phyloP scores from a whole-genome alignment of 1,140 invertebrate genomes.

The Magallana angulata region DNA sequence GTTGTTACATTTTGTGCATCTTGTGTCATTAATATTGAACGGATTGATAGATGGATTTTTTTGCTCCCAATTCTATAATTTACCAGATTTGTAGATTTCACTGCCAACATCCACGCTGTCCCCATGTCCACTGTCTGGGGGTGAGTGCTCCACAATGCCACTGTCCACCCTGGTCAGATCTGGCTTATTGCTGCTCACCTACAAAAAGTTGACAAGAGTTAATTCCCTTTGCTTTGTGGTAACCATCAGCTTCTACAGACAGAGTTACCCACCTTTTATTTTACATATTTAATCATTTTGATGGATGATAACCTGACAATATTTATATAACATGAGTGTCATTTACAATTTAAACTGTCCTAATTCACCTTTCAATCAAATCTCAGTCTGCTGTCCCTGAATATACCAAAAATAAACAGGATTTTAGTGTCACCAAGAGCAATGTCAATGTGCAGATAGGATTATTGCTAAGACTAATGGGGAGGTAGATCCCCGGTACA shows the following conservation, averaged over 20 bases:
- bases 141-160: neutral
- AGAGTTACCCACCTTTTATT: neutral
- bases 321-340: neutral
- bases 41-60: no score
- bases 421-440: slow-evolving; percentile 22
- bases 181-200: neutral
- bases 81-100: slow-evolving; percentile 37
- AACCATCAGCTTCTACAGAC: neutral
- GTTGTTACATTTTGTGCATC: no score
- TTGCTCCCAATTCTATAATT: no score
- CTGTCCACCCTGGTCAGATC: slow-evolving; percentile 16
- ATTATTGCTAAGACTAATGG: slow-evolving; percentile 1
- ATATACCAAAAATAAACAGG: slow-evolving; percentile 30
- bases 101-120: slow-evolving; percentile 2
- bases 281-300: no score
- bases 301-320: neutral
- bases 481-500: neutral
- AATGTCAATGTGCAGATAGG: slow-evolving; percentile 33
- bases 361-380: slow-evolving; percentile 26
- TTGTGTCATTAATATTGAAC: no score
- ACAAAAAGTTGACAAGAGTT: slow-evolving; percentile 9
- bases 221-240: neutral
- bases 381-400: neutral
- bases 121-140: slow-evolving; percentile 42
- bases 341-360: slow-evolving; percentile 21